phyloP scores from a whole-genome alignment of 2,888 invertebrate species.

The Marasmarcha lunaedactyla region DNA sequence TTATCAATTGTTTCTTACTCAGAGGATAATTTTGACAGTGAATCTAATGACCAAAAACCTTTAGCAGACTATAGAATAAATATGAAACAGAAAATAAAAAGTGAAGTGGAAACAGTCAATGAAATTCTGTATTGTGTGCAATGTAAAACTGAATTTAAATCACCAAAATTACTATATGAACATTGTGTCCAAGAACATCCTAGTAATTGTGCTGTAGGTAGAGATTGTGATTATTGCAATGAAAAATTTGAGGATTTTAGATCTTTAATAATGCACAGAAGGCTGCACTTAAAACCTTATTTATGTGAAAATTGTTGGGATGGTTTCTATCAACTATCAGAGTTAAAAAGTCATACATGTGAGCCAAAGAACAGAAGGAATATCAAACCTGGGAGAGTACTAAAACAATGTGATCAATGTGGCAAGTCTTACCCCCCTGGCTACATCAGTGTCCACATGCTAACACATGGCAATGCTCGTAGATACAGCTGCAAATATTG shows the following conservation, averaged over 20 bases:
- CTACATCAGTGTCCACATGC: conserved; percentile 57
- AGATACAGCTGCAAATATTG: conserved; percentile 57
- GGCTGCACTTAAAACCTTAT: conserved; percentile 49
- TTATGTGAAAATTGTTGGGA: conserved; percentile 60
- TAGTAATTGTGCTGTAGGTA: conserved; percentile 34
- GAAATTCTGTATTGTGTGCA: conserved; percentile 45
- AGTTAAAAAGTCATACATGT: conserved; percentile 39
- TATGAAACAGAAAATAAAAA: conserved; percentile 19
- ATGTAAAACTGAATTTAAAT: conserved; percentile 45
- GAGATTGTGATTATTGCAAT: conserved; percentile 56
- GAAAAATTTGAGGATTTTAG: conserved; percentile 59
- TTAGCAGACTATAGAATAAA: conserved; percentile 15
- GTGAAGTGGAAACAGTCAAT: conserved; percentile 20
- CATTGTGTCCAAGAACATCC: conserved; percentile 48
- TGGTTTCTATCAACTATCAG: conserved; percentile 38
- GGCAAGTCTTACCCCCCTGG: conserved; percentile 61
- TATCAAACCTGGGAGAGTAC: conserved; percentile 29
- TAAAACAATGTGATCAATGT: conserved; percentile 59
- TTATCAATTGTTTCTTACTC: conserved; percentile 7
- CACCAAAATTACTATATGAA: conserved; percentile 30
- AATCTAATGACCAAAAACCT: conserved; percentile 30
- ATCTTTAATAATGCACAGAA: conserved; percentile 48
- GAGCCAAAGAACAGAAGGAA: conserved; percentile 32
- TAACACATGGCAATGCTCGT: conserved; percentile 47
- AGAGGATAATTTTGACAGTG: conserved; percentile 37